phyloP scores from a whole-genome alignment of 2,797 vertebrate species.

The Mallotus villosus region DNA sequence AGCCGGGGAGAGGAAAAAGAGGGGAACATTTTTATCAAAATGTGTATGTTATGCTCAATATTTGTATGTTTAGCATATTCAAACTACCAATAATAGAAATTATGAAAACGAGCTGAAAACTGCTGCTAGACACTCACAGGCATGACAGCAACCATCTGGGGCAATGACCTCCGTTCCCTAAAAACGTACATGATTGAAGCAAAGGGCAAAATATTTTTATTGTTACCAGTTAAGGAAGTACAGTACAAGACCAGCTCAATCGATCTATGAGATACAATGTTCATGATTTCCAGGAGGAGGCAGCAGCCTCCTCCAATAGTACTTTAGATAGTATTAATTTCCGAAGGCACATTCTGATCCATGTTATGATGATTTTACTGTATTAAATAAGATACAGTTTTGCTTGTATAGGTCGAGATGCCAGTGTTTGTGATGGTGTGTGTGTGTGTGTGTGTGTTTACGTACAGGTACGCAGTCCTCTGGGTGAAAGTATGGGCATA shows the following conservation, averaged over 20 bases:
- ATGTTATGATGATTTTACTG: neutral
- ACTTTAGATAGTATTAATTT: neutral
- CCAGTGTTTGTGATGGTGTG: constrained; percentile 7
- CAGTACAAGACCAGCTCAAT: neutral
- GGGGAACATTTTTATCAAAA: neutral
- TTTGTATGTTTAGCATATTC: neutral
- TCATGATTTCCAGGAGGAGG: constrained; percentile 1
- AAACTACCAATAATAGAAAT: neutral
- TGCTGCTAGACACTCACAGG: constrained; percentile 68
- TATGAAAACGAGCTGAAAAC: neutral
- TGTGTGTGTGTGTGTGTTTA: constrained; percentile 2
- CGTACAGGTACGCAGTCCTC: constrained; percentile 76
- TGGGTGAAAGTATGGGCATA: constrained; percentile 68
- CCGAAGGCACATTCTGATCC: too few species aligned
- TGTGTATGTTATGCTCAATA: neutral
- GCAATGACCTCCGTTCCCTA: constrained; percentile 75
- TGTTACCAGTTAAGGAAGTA: neutral
- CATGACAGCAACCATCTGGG: constrained; percentile 73
- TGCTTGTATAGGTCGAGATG: neutral
- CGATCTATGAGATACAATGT: neutral
- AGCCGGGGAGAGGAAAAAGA: constrained; percentile 3
- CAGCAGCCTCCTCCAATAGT: neutral
- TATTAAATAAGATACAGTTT: neutral
- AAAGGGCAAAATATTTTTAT: neutral
- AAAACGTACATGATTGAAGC: constrained; percentile 13